Evolutionary conservation across 2,113 vertebrate species (phyloP), one percentile per base, ranked within the genome.

Genomic region (Daubentonia madagascariensis): DNA sequence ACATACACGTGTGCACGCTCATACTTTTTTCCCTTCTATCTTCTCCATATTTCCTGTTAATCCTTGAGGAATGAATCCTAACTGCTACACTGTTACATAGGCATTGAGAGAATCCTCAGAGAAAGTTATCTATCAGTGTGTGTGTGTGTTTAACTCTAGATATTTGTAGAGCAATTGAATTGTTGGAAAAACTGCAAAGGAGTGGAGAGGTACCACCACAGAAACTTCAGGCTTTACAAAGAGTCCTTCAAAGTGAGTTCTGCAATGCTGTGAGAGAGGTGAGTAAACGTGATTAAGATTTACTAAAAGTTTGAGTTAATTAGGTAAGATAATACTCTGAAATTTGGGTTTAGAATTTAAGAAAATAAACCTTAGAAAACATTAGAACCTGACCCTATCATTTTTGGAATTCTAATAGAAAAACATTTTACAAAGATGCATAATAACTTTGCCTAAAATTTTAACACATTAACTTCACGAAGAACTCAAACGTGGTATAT

Each of bases 211-310:
- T 99, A 20, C 99, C 99, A 72, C 99, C 99, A 25, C 99, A 99
- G 98, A 99, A 99, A 98, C 99, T 99, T 72, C 99, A 99, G 97
- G 99, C 99, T 1, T 98, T 99, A 96, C 99, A 99, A 96, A 99
- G 99, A 96, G 99, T 99, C 97, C 98, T 99, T 97, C 99, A 99
- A 92, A 99, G 99, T 98, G 99, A 99, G 97, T 99, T 99, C 99
- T 99, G 99, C 98, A 99, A 99, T 90, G 99, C 99, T 85, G 99
- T 99, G 35, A 99, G 99, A 98, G 99, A 99, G 99, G 99, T 99
- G 85, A 98, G 99, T 97, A 93, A 83, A 43, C 61, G 37, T 23
- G 65, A 65, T 90, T 89, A 43, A 50, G 50, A 80, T 68, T 79
- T 85, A 52, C 32, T 75, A 30, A 93, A 89, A 86, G 32, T n/a